Percentiles rank a stretch among this genome's conserved stretches.
Conservation (phyloP, 2,888 invertebrate species). For the Napeogenes sylphis region DNA sequence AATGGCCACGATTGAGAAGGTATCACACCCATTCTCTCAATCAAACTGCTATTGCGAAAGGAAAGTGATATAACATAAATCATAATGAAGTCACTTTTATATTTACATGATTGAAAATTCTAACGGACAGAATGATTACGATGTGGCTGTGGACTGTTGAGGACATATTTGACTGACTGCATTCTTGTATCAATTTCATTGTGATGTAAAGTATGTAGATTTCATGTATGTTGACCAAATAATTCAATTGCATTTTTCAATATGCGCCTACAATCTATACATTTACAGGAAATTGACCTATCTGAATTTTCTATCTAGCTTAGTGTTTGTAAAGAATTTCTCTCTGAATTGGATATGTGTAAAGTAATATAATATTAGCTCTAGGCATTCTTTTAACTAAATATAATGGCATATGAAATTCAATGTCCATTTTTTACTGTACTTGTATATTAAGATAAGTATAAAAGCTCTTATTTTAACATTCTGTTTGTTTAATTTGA, state of each 20-base stretch:
- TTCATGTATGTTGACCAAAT: constrained; percentile 15
- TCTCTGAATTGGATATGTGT: constrained; percentile 46
- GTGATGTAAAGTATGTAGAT: constrained; percentile 26
- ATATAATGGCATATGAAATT: constrained; percentile 46
- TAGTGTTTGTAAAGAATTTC: constrained; percentile 49
- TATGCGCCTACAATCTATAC: constrained; percentile 23
- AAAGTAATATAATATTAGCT: constrained; percentile 53
- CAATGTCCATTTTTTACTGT: constrained; percentile 57
- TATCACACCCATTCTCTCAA: constrained; percentile 43
- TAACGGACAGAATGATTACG: constrained; percentile 24
- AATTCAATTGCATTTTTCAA: constrained; percentile 19
- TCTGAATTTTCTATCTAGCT: constrained; percentile 29
- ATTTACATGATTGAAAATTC: constrained; percentile 45
- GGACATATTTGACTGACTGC: constrained; percentile 62
- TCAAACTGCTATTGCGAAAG: constrained; percentile 57
- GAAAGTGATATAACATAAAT: constrained; percentile 62
- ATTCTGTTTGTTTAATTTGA: constrained; percentile 17
- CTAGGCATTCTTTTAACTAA: constrained; percentile 66
- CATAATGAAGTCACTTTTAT: constrained; percentile 56
- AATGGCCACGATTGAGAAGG: constrained; percentile 69
- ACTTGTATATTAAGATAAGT: constrained; percentile 43
- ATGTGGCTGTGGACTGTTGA: constrained; percentile 58
- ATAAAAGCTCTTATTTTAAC: constrained; percentile 26
- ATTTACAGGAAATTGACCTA: constrained; percentile 17
- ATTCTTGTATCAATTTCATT: constrained; percentile 33